Base-by-base conservation (phyloP, 2,888 invertebrate species). In the Drosophila eohydei region DNA sequence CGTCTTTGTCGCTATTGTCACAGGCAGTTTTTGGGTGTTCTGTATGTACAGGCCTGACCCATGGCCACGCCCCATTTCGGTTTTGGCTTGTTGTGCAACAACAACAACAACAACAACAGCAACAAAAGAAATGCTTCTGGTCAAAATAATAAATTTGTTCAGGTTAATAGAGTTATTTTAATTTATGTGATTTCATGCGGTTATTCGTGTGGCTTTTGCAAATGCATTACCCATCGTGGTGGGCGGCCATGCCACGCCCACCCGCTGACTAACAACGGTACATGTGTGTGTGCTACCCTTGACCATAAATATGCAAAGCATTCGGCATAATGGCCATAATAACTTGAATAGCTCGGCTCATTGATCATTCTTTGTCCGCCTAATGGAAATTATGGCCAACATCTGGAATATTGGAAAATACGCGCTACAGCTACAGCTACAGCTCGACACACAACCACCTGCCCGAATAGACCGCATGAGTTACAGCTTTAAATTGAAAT, bases 161-260 rank as follows among this genome's bases (percentile, higher is more conserved):
- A 85, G 90, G 91, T 91, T 91, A 91, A 90, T 90, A 91, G 90
- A 89, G 89, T 82, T 86, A 91, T 91, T 90, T 90, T 84, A 89
- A 88, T 90, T 91, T 90, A 88, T 88, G 86, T 81, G 85, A 79
- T 86, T 81, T 84, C 88, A 90, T 89, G 90, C 75, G 86, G 86
- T 85, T 89, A 71, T 78, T 79, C 85, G 72, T 87, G 88, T 80
- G 89, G 85, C 84, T 88, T 83, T 86, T 79, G 78, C 84, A 87
- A 84, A 89, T 83, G 88, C 74, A 74, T 83, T 79, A 69, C 87
- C 89, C 83, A 67, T 76, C 66, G 62, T 40, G 32, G 46, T 12
- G 56, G 61, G 21, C 38, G 16, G 16, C 4, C 50, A 1, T 62
- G 71, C 71, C 76, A 69, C 62, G 67, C 75, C 71, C 70, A 59